Conservation (phyloP, 2,888 invertebrate genomes). For the Leistus spinibarbis region DNA sequence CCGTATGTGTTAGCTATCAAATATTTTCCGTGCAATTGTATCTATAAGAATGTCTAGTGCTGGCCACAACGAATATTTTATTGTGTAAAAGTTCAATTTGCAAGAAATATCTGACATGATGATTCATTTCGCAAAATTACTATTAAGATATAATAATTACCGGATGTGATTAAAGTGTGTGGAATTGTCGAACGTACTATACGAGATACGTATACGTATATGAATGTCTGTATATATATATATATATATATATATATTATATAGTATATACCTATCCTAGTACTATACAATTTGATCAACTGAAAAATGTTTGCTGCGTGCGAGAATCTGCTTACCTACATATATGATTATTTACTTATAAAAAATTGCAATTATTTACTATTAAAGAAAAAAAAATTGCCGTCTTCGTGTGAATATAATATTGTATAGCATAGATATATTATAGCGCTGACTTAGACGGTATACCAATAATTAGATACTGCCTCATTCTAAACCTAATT, state of each 20-base stretch:
- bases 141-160: constrained; percentile 2
- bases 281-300: too few relatives aligned
- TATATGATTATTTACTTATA: not conserved
- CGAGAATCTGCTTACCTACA: constrained; percentile 1
- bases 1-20: too few relatives aligned
- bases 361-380: constrained; percentile 9
- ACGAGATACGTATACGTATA: not conserved
- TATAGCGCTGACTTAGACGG: not conserved
- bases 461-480: not conserved
- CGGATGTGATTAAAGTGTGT: constrained; percentile 8
- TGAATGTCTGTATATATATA: too few relatives aligned
- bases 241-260: too few relatives aligned
- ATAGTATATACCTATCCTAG: too few relatives aligned
- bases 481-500: too few relatives aligned
- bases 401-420: not conserved
- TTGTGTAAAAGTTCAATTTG: too few relatives aligned
- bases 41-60: too few relatives aligned
- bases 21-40: too few relatives aligned
- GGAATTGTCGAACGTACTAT: constrained; percentile 11
- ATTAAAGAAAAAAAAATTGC: not conserved
- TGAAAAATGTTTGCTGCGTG: not conserved
- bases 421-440: not conserved
- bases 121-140: constrained; percentile 2
- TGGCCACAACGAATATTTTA: too few relatives aligned
- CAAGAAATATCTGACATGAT: too few relatives aligned